Percentiles rank a stretch among this genome's conserved stretches.
Conservation (phyloP, 2,113 vertebrate genomes). For the Dendrocopos noguchii region DNA sequence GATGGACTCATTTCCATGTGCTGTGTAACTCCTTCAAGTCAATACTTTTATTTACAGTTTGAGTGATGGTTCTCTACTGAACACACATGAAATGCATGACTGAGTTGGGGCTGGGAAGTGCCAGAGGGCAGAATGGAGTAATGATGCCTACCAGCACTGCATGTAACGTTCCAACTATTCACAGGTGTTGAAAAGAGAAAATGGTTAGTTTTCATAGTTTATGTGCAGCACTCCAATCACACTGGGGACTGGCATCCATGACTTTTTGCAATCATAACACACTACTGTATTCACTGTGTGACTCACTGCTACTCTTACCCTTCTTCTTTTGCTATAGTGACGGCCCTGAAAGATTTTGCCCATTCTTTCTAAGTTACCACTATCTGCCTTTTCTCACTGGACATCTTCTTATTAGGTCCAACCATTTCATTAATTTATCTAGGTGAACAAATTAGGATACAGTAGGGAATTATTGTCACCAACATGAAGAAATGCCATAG, state of each 20-base stretch:
- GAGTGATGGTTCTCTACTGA: neutral
- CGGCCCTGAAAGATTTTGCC: neutral
- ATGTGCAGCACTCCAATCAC: neutral
- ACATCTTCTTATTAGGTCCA: neutral
- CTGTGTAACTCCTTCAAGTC: neutral
- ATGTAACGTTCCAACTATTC: neutral
- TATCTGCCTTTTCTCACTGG: neutral
- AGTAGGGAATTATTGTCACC: neutral
- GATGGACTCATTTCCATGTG: neutral
- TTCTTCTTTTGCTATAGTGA: neutral
- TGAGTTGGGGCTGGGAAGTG: neutral
- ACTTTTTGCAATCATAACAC: neutral
- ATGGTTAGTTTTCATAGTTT: neutral
- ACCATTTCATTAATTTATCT: neutral
- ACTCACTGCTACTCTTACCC: neutral
- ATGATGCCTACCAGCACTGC: neutral
- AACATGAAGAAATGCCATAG: neutral
- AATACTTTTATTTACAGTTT: constrained; percentile 3
- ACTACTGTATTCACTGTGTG: neutral
- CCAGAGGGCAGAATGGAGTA: neutral
- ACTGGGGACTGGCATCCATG: fast-evolving
- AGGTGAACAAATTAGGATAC: neutral
- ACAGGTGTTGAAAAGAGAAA: constrained; percentile 19
- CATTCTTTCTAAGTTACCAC: neutral
- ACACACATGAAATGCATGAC: neutral